Base-by-base conservation (phyloP, 23 tunicate genomes). In the Oikopleura dioica region DNA sequence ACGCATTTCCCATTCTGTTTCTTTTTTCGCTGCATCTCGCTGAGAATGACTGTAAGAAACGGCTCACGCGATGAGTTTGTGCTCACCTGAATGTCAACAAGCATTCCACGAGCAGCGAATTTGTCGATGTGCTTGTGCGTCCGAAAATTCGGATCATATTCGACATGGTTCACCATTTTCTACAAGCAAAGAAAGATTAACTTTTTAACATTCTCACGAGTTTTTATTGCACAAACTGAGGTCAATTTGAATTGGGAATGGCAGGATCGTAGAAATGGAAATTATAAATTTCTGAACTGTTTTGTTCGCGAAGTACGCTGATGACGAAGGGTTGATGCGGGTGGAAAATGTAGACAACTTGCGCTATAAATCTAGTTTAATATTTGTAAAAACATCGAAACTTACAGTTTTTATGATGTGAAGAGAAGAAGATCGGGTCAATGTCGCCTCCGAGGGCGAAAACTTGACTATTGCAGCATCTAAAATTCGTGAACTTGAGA, bases 111-210 rank as follows among this genome's bases (percentile, higher is more conserved):
- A 28, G 72, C 72, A 2, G 72, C 72, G 33, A 63, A 63, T 28
- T 63, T 63, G 72, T 63, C 72, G 33, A 63, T 31, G 26, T 63
- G 72, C 72, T 63, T 63, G 72, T 12, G 26, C 30, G 72, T 63
- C 72, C 72, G 72, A 63, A 21, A 63, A 63, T 63, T 63, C 72
- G 72, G 72, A 28, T 63, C 72, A 63, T 63, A 63, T 63, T 63
- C 72, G 30, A 63, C 26, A 28, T 63, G 72, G 72, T 63, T 63
- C 33, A 63, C 72, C 72, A 63, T 63, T 28, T 63, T 63, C 72
- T 9, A 9, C 16, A 44, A 44, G 55, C n/a, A n/a, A n/a, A n/a
- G n/a, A n/a, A n/a, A n/a, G n/a, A n/a, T n/a, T n/a, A n/a, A n/a
- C n/a, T n/a, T n/a, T n/a, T n/a, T n/a, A n/a, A n/a, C n/a, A n/a